A percentile compares a stretch with the other conserved stretches of the same genome.
Evolutionary conservation across 2,113 vertebrate species (phyloP).

Genomic region (Ranitomeya imitator): DNA sequence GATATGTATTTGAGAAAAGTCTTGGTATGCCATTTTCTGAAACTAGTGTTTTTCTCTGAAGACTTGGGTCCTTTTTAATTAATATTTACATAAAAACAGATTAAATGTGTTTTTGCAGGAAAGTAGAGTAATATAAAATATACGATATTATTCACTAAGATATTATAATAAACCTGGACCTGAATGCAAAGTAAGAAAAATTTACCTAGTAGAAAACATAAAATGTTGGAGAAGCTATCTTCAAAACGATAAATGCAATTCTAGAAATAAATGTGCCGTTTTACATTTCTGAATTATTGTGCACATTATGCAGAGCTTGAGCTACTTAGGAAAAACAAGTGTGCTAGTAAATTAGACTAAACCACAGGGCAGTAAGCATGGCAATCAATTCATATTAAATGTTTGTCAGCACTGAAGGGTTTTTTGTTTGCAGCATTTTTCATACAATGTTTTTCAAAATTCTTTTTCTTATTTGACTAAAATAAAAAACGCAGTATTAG

Average conservation of each 20-base stretch:
- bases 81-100: no score
- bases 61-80: no score
- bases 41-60: no score
- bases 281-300: neutral
- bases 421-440: neutral
- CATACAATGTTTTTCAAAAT: neutral
- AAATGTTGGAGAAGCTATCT: neutral
- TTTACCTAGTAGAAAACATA: neutral
- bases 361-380: neutral
- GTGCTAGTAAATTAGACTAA: neutral
- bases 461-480: no score
- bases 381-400: neutral
- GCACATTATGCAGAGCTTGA: neutral
- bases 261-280: neutral
- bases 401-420: neutral
- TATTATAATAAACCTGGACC: neutral
- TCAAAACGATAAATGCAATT: slow-evolving; percentile 3
- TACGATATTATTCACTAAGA: neutral
- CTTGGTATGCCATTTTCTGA: no score
- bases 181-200: neutral
- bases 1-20: no score
- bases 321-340: neutral
- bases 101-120: neutral
- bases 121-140: neutral
- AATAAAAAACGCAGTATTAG: no score